Percentiles rank a stretch among this genome's conserved stretches.
These are phyloP conservation scores for Volucella bombylans DNA, from an alignment of 2,888 invertebrate genomes.

Conservation along the genomic window DNA sequence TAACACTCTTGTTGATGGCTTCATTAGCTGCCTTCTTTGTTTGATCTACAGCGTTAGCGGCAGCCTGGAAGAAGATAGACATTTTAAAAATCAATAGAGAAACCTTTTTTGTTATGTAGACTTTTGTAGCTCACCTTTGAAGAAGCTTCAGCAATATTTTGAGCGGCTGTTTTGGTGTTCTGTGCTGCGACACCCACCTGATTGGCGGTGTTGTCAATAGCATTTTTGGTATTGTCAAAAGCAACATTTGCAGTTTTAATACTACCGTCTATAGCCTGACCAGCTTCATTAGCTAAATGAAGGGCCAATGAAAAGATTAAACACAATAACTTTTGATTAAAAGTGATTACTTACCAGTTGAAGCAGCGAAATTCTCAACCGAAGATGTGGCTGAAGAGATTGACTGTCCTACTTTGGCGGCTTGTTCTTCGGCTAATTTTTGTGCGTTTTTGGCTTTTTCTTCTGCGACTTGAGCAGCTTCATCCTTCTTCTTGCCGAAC, in stretches of 20 bases:
- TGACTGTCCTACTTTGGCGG: conserved; percentile 85
- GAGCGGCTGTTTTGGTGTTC: conserved; percentile 80
- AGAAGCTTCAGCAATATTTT: conserved; percentile 80
- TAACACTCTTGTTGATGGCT: conserved; percentile 83
- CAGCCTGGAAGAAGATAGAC: conserved; percentile 26
- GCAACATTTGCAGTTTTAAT: conserved; percentile 79
- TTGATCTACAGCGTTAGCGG: conserved; percentile 75
- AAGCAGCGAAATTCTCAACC: conserved; percentile 83
- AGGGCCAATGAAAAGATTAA: background rate
- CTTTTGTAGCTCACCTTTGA: conserved; percentile 73
- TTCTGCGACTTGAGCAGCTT: conserved; percentile 85
- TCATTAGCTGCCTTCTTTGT: conserved; percentile 83
- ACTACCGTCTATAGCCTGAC: conserved; percentile 80
- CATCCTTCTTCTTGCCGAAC: conserved; percentile 89
- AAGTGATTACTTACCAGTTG: conserved; percentile 79
- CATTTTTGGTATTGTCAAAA: conserved; percentile 78
- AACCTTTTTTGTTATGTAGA: background rate
- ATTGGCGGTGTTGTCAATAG: conserved; percentile 78
- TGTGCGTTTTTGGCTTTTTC: conserved; percentile 86
- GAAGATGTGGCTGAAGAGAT: conserved; percentile 85
- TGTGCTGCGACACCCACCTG: conserved; percentile 78
- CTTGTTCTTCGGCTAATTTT: conserved; percentile 86
- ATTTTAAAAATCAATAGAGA: background rate
- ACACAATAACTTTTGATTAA: too few species aligned
- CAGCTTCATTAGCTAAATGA: conserved; percentile 79